Conservation (phyloP, 2,888 invertebrate genomes). For the Scaeva pyrastri region DNA sequence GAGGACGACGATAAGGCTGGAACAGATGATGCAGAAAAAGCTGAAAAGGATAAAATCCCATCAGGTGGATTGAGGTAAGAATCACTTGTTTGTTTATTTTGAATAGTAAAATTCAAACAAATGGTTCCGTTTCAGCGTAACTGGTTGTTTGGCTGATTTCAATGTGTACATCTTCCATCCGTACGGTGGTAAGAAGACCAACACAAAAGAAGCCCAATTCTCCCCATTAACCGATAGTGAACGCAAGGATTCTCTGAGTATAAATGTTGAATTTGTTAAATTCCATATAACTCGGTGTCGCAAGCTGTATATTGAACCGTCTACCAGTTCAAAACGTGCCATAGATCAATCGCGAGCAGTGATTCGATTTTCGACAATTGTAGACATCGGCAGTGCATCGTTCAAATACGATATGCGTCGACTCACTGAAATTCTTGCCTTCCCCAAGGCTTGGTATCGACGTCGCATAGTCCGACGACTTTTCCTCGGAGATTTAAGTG, state of each 20-base stretch:
- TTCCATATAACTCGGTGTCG: constrained; percentile 96
- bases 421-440: constrained; percentile 97
- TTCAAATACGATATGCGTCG: constrained; percentile 99
- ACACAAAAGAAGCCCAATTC: constrained; percentile 92
- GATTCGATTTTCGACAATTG: constrained; percentile 96
- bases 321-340: constrained; percentile 81
- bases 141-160: constrained; percentile 98
- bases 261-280: constrained; percentile 98
- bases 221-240: constrained; percentile 94
- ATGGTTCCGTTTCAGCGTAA: constrained; percentile 88
- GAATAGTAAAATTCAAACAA: not conserved
- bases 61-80: constrained; percentile 81
- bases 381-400: constrained; percentile 97
- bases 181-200: constrained; percentile 95
- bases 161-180: constrained; percentile 99
- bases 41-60: constrained; percentile 81
- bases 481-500: constrained; percentile 96
- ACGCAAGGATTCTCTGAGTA: constrained; percentile 96
- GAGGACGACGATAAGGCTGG: constrained; percentile 85
- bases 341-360: constrained; percentile 92
- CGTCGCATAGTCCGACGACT: constrained; percentile 95
- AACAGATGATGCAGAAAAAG: constrained; percentile 70
- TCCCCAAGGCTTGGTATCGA: constrained; percentile 99
- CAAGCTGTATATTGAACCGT: constrained; percentile 91
- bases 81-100: not conserved